phyloP scores from a whole-genome alignment of 2,113 vertebrate genomes.

The Loxodonta africana region DNA sequence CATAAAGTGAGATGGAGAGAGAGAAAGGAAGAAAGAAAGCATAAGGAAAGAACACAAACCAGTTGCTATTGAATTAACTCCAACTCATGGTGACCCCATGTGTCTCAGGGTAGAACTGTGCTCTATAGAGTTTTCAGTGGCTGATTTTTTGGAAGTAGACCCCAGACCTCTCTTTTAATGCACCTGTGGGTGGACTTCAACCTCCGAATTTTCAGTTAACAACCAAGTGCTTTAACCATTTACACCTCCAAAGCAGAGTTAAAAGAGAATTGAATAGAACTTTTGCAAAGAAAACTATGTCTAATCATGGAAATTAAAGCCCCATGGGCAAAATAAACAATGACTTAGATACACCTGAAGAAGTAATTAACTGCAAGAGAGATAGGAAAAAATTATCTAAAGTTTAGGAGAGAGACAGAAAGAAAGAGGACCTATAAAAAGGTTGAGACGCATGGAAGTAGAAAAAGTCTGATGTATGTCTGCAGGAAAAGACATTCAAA shows the following conservation, averaged over 20 bases:
- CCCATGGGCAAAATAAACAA: not conserved
- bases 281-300: not conserved
- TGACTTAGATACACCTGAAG: not conserved
- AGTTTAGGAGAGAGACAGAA: not conserved
- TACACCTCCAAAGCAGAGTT: not conserved
- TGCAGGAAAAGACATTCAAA: not conserved
- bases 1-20: not conserved
- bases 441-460: not conserved
- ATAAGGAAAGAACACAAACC: not conserved
- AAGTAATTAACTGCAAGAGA: not conserved
- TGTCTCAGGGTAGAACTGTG: no score
- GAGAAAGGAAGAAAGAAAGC: not conserved
- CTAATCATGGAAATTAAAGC: not conserved
- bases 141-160: no score
- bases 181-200: no score
- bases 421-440: slow-evolving; percentile 10
- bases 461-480: not conserved
- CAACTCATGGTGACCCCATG: no score
- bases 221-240: no score
- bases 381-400: not conserved
- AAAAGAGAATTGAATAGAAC: not conserved
- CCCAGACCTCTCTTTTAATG: no score
- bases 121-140: no score
- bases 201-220: no score
- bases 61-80: not conserved